These are phyloP conservation scores for Acrossocheilus wenchowensis DNA, from an alignment of 2,797 vertebrate genomes.

Conservation along the genomic window DNA sequence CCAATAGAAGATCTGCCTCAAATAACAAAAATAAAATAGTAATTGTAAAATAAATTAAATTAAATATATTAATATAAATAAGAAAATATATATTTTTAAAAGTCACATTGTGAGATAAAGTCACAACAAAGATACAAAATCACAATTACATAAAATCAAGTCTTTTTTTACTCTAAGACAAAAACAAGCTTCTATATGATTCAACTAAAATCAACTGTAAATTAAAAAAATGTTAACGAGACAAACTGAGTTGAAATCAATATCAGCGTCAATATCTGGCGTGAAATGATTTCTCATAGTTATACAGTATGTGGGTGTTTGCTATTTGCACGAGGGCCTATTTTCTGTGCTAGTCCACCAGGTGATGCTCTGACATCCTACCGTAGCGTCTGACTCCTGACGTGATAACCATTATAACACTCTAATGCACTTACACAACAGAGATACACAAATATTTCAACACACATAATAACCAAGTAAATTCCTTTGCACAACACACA, in stretches of 20 bases:
- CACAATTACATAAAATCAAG: neutral
- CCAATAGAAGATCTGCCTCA: neutral
- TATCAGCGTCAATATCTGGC: neutral
- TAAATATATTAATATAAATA: neutral
- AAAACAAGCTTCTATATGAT: neutral
- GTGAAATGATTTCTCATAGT: neutral
- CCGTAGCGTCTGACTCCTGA: neutral
- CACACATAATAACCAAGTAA: slow-evolving; percentile 30
- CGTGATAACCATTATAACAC: neutral
- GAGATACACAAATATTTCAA: slow-evolving; percentile 18
- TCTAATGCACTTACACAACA: neutral
- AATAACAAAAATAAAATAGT: neutral
- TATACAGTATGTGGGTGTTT: neutral
- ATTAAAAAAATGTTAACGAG: neutral
- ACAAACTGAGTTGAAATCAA: neutral
- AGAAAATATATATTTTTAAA: neutral
- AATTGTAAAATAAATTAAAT: neutral
- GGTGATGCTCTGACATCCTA: slow-evolving; percentile 45
- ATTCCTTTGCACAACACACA: slow-evolving; percentile 23
- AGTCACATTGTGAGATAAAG: neutral
- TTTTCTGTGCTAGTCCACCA: slow-evolving; percentile 39
- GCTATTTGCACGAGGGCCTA: slow-evolving; percentile 4
- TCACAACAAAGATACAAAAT: neutral
- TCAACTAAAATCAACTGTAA: neutral
- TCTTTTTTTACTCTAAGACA: neutral